phyloP scores from a whole-genome alignment of 2,113 vertebrate genomes.

The Conger conger region DNA sequence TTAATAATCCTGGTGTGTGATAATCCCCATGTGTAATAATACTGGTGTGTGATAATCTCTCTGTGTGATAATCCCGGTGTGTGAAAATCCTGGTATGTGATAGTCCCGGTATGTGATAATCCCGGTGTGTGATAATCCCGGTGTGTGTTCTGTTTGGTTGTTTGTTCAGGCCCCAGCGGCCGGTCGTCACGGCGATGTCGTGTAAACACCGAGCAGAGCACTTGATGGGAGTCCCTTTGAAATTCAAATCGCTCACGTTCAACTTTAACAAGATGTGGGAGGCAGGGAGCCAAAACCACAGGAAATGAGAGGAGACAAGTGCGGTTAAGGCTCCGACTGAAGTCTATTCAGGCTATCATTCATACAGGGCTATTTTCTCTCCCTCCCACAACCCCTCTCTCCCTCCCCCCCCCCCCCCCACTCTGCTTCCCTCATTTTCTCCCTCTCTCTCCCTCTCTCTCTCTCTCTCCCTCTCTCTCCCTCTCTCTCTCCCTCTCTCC shows the following conservation, averaged over 20 bases:
- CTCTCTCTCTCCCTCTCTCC: conserved; percentile 36
- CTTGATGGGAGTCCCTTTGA: conserved; percentile 13
- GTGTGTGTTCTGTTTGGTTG: neutral
- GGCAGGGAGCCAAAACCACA: neutral
- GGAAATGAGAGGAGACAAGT: conserved; percentile 36
- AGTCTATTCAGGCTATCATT: conserved; percentile 25
- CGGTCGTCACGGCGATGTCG: neutral
- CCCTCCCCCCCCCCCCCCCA: neutral
- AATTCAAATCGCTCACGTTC: conserved; percentile 23
- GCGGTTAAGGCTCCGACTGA: conserved; percentile 23
- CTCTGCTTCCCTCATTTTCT: conserved; percentile 38
- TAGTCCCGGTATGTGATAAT: too few species aligned
- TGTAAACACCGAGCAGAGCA: neutral
- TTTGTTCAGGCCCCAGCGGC: neutral
- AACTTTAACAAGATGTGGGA: neutral
- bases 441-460: neutral
- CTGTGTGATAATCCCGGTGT: too few species aligned
- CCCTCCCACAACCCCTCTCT: conserved; percentile 25
- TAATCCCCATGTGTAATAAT: too few species aligned
- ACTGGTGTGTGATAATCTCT: too few species aligned
- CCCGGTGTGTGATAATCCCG: too few species aligned
- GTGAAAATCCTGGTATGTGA: too few species aligned
- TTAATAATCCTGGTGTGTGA: too few species aligned
- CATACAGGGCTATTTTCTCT: conserved; percentile 47
- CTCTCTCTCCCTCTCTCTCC: neutral